phyloP scores from a whole-genome alignment of 2,888 invertebrate species.

The Spicauda simplicius region DNA sequence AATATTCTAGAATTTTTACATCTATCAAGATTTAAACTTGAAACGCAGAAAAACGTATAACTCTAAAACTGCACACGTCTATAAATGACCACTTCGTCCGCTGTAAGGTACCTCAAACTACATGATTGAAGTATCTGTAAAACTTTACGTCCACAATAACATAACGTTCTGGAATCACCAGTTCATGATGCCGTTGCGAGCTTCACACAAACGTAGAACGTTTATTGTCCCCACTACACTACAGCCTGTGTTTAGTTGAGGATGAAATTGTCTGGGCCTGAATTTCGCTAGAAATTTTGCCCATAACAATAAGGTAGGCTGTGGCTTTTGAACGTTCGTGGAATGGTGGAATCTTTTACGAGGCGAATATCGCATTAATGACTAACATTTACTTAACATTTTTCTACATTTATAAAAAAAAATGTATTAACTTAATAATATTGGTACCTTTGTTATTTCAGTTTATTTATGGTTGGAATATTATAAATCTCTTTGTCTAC shows the following conservation, averaged over 20 bases:
- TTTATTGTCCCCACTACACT: conserved; percentile 34
- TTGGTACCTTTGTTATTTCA: too few relatives aligned
- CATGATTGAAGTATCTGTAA: conserved; percentile 27
- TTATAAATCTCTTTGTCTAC: too few relatives aligned
- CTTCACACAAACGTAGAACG: conserved; percentile 37
- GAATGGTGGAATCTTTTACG: conserved; percentile 16
- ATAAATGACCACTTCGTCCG: not conserved
- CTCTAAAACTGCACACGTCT: not conserved
- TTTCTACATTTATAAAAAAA: not conserved
- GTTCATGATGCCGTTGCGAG: conserved; percentile 38
- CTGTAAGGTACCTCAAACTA: conserved; percentile 2
- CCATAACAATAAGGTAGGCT: conserved; percentile 12
- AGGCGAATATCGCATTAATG: not conserved
- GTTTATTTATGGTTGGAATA: too few relatives aligned
- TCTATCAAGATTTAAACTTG: too few relatives aligned
- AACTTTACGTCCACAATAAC: conserved; percentile 37
- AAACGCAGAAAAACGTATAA: not conserved
- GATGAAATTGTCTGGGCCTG: conserved; percentile 19
- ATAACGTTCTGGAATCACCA: conserved; percentile 27
- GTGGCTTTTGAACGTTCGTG: conserved; percentile 17
- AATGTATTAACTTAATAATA: not conserved
- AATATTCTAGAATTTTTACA: too few relatives aligned
- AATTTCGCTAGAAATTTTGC: conserved; percentile 25
- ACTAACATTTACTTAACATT: not conserved
- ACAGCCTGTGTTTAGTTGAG: conserved; percentile 31